These are phyloP conservation scores for Tholera decimalis DNA, from an alignment of 2,888 invertebrate genomes.

Conservation along the genomic window DNA sequence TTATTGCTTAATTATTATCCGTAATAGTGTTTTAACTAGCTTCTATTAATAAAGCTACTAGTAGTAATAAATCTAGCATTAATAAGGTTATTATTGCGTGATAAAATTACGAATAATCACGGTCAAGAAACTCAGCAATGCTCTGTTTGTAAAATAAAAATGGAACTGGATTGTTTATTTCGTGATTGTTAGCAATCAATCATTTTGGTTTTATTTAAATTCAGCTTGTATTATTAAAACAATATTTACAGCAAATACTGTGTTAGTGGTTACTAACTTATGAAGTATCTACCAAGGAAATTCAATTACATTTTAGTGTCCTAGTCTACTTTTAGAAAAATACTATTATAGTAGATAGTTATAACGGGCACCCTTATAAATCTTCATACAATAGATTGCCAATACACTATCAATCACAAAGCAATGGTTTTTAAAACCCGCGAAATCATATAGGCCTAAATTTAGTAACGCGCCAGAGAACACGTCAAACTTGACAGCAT, in stretches of 20 bases:
- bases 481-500: slow-evolving; percentile 18
- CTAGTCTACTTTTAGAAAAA: not conserved
- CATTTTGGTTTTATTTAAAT: slow-evolving; percentile 22
- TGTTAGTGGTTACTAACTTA: not conserved
- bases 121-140: slow-evolving; percentile 5
- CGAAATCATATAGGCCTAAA: slow-evolving; percentile 50
- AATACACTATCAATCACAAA: not conserved
- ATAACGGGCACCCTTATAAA: no score
- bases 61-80: slow-evolving; percentile 25
- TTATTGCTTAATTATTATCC: slow-evolving; percentile 60
- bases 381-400: not conserved
- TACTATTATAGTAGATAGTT: not conserved
- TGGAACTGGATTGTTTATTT: slow-evolving; percentile 2
- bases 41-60: slow-evolving; percentile 28
- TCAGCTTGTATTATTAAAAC: slow-evolving; percentile 14
- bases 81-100: slow-evolving; percentile 18
- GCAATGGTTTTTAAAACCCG: not conserved
- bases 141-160: slow-evolving; percentile 18
- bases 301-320: not conserved
- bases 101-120: slow-evolving; percentile 11
- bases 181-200: slow-evolving; percentile 33
- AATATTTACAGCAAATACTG: slow-evolving; percentile 15
- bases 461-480: slow-evolving; percentile 23
- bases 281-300: not conserved
- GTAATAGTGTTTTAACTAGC: slow-evolving; percentile 41